Percentiles rank a stretch among this genome's conserved stretches.
phyloP scores from a whole-genome alignment of 1,140 invertebrate genomes.

The Pseudachorutes palmiensis region DNA sequence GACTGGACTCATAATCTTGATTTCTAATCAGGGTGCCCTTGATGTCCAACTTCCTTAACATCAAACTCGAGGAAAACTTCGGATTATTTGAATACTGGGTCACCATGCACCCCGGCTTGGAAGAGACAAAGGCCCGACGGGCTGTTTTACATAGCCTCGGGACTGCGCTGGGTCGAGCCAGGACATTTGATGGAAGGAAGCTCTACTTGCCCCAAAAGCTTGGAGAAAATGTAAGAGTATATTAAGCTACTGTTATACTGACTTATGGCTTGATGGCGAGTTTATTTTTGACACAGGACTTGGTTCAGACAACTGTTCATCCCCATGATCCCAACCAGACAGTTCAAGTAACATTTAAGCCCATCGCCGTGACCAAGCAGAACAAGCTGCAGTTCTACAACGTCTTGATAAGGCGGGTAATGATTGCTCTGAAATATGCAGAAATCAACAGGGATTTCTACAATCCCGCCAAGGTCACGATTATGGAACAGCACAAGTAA shows the following conservation, averaged over 20 bases:
- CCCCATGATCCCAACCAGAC: neutral
- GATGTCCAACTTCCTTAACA: conserved; percentile 1
- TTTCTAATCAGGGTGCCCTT: neutral
- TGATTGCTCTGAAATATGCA: conserved; percentile 63
- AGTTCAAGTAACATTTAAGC: conserved; percentile 1
- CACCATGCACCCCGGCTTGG: neutral
- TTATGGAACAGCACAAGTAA: conserved; percentile 62
- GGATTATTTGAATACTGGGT: conserved; percentile 1
- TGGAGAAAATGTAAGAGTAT: neutral
- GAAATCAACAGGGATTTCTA: conserved; percentile 70
- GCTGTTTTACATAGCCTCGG: neutral
- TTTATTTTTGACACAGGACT: neutral
- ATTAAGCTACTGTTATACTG: neutral
- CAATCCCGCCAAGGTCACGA: conserved; percentile 57
- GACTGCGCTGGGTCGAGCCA: neutral
- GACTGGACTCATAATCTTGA: too few relatives aligned
- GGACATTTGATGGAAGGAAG: neutral
- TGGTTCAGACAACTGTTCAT: neutral
- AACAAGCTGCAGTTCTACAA: conserved; percentile 63
- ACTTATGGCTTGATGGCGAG: neutral
- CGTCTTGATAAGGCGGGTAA: conserved; percentile 68
- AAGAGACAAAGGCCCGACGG: neutral
- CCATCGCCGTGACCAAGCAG: neutral
- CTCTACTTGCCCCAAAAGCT: neutral
- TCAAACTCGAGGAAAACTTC: neutral